Base-by-base conservation (phyloP, 2,797 vertebrate species). In the Pseudomugil gertrudae region DNA sequence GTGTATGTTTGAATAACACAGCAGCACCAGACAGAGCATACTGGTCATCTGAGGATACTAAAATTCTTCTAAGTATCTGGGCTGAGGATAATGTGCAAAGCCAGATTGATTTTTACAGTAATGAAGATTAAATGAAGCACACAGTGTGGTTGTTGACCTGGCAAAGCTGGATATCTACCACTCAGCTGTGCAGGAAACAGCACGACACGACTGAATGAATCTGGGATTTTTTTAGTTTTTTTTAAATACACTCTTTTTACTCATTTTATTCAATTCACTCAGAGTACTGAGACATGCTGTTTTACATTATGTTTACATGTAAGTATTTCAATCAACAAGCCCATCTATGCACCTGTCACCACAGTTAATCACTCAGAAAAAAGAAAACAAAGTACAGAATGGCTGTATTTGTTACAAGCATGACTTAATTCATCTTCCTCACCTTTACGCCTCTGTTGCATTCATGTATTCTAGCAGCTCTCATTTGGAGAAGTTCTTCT, bases 121-220 rank as follows among this genome's bases (percentile, higher is more conserved):
- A 43, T 43, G 38, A 43, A 43, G 38, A 43, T 43, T 43, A 43
- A 43, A 43, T 43, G 38, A 43, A 43, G 38, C 38, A 43, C 38
- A 43, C 17, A 43, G 5, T 43, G 5, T 43, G 3, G 17, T 43
- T 43, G 38, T 43, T 43, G 38, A 43, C 38, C 38, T 43, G 38
- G 38, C 38, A 43, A 43, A 43, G 38, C 38, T n/a, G 38, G 7
- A 40, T 36, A 43, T 43, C 38, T 15, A 43, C 38, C 17, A 43
- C 17, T 43, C 38, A 8, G 15, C 40, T 45, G 19, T 45, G 19
- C 40, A n/a, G 40, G 17, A 43, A n/a, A 1, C 1, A 4, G 17
- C 15, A 40, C 17, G 5, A 45, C 40, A n/a, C 19, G n/a, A 2
- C 19, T 45, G 7, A 9, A 2, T 21, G 19, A 45, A 45, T 45